These are phyloP conservation scores for Drosophila meridionalis DNA, from an alignment of 2,888 invertebrate genomes.

Conservation along the genomic window DNA sequence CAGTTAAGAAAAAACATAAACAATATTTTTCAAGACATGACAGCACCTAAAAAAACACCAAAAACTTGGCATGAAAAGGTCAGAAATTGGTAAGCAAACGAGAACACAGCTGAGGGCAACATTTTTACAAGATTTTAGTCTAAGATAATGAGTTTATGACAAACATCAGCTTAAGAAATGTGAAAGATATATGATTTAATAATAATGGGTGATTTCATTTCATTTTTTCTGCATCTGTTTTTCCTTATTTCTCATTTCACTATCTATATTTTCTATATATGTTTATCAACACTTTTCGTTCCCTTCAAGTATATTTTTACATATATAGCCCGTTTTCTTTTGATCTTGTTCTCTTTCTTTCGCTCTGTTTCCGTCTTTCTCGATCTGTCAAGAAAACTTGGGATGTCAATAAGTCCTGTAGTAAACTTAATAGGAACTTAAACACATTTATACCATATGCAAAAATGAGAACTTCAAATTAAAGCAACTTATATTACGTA, in stretches of 20 bases:
- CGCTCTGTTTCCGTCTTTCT: too few relatives aligned
- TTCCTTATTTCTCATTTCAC: background rate
- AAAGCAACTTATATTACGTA: background rate
- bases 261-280: background rate
- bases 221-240: background rate
- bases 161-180: slow-evolving; percentile 5
- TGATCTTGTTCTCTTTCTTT: too few relatives aligned
- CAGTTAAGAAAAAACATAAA: slow-evolving; percentile 13
- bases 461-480: background rate
- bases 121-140: slow-evolving; percentile 13
- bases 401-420: background rate
- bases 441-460: background rate
- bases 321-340: background rate
- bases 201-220: too few relatives aligned
- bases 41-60: background rate
- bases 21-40: slow-evolving; percentile 22
- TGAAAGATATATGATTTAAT: background rate
- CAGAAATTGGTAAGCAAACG: slow-evolving; percentile 14
- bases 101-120: slow-evolving; percentile 13
- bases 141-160: slow-evolving; percentile 2
- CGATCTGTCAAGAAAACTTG: too few relatives aligned
- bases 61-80: slow-evolving; percentile 33
- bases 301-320: too few relatives aligned
- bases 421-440: background rate
- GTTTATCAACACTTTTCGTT: background rate